Evolutionary conservation across 1,140 invertebrate genomes (phyloP), one percentile per base, ranked within the genome.

Genomic region (Asobara japonica): DNA sequence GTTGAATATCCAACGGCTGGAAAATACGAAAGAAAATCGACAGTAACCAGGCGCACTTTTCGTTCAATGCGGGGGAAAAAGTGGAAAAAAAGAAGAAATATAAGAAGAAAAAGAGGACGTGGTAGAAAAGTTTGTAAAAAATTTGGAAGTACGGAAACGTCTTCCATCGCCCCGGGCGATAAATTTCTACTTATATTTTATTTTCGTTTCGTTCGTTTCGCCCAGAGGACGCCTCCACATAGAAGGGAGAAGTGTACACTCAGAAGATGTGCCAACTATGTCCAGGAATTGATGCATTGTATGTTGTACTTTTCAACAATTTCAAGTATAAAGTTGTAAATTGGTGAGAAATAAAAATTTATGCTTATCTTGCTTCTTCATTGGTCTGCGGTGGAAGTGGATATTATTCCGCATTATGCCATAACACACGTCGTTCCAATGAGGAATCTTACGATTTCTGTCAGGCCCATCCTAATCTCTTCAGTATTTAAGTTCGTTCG

Each of bases 111-210:
- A 66, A 41, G 16, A 61, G 8, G 69, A 81, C 82, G 82, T 78
- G 76, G 77, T 84, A 84, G 82, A 86, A 56, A 87, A 87, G 85
- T 87, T 87, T 87, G 86, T 87, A 86, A 87, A 87, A 87, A 86
- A 87, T 87, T 87, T 87, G 87, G 87, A 87, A 87, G 85, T 86
- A 87, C 83, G 84, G 83, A 87, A 86, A 87, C 82, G 82, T 86
- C 84, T 86, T 80, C 84, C 85, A 87, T 87, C 84, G 86, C 86
- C 84, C 74, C 75, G 79, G 80, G 86, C 84, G 83, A 86, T 87
- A 86, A 86, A 87, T 87, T 87, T 86, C 85, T 84, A 87, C 86
- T 87, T 87, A 87, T 84, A 87, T 87, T 87, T 87, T 86, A 86
- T 86, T 86, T 87, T 87, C 83, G 80, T 86, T 86, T 86, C 80